phyloP scores from a whole-genome alignment of 1,140 invertebrate genomes.

The Pseudomyrmex dendroicus region DNA sequence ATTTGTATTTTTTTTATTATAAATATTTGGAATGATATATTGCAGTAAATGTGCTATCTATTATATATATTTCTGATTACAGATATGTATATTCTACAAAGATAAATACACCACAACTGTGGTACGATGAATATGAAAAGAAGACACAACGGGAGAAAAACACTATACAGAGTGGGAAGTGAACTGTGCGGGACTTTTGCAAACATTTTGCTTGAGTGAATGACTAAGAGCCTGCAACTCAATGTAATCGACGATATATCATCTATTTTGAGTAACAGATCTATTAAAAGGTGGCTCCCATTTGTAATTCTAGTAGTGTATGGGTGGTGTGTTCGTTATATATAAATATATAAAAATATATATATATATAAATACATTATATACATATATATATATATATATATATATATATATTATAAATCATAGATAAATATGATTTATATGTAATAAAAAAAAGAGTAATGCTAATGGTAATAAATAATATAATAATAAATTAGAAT shows the following conservation, averaged over 20 bases:
- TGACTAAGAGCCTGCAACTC: constrained; percentile 71
- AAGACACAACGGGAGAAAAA: constrained; percentile 76
- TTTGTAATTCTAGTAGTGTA: constrained; percentile 84
- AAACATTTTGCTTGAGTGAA: constrained; percentile 78
- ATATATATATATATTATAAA: constrained; percentile 75
- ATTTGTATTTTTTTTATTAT: constrained; percentile 5
- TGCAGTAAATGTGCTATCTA: constrained; percentile 67
- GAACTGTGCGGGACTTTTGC: constrained; percentile 75
- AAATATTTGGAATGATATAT: constrained; percentile 39
- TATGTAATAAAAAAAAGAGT: constrained; percentile 78
- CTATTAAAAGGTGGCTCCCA: constrained; percentile 76
- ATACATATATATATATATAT: constrained; percentile 78
- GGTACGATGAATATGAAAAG: constrained; percentile 80
- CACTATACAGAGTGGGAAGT: constrained; percentile 79
- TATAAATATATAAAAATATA: constrained; percentile 79
- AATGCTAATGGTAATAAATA: constrained; percentile 79
- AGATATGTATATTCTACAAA: constrained; percentile 84
- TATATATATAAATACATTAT: constrained; percentile 74
- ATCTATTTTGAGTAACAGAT: constrained; percentile 81
- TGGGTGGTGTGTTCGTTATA: constrained; percentile 85
- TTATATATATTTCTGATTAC: constrained; percentile 76
- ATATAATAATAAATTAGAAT: constrained; percentile 70
- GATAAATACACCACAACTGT: constrained; percentile 82
- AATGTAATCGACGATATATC: constrained; percentile 82
- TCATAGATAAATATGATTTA: constrained; percentile 82